A percentile compares a stretch with the other conserved stretches of the same genome.
These are phyloP conservation scores for Agriopis marginaria DNA, from an alignment of 2,888 invertebrate species.

Conservation along the genomic window DNA sequence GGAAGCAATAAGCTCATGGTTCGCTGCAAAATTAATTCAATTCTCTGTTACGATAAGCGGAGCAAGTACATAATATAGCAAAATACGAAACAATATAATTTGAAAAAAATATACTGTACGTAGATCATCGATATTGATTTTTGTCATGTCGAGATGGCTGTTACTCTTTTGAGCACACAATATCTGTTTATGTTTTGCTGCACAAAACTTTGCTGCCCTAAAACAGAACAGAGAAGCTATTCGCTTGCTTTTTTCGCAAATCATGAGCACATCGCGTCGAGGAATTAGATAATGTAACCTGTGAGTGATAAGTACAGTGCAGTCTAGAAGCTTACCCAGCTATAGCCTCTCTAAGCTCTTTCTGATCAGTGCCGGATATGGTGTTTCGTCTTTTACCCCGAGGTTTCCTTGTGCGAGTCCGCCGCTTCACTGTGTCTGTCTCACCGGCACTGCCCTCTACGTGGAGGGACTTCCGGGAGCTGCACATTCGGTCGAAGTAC, in stretches of 20 bases:
- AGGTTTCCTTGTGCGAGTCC: slow-evolving; percentile 91
- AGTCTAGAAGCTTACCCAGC: slow-evolving; percentile 91
- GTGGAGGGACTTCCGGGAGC: slow-evolving; percentile 93
- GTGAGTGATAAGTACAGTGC: slow-evolving; percentile 71
- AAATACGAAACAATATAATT: background rate
- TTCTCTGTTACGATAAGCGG: background rate
- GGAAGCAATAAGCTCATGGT: slow-evolving; percentile 18
- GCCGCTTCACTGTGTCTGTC: slow-evolving; percentile 89
- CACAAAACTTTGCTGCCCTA: background rate
- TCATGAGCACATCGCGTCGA: slow-evolving; percentile 29
- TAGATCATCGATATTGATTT: background rate
- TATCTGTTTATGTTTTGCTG: background rate
- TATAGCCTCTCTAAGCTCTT: slow-evolving; percentile 94
- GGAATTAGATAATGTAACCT: slow-evolving; percentile 60
- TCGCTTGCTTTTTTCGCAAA: slow-evolving; percentile 2
- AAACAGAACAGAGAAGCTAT: background rate
- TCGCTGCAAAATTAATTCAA: slow-evolving; percentile 1
- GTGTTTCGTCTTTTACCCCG: slow-evolving; percentile 95
- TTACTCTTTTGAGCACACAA: background rate
- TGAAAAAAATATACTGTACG: background rate
- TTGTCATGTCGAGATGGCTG: background rate
- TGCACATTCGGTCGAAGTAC: slow-evolving; percentile 95
- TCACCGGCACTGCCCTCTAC: slow-evolving; percentile 80
- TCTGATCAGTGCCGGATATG: slow-evolving; percentile 95
- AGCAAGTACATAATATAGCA: background rate